Evolutionary conservation across 2,888 invertebrate species (phyloP), one percentile per base, ranked within the genome.

Genomic region (Ceramica pisi): DNA sequence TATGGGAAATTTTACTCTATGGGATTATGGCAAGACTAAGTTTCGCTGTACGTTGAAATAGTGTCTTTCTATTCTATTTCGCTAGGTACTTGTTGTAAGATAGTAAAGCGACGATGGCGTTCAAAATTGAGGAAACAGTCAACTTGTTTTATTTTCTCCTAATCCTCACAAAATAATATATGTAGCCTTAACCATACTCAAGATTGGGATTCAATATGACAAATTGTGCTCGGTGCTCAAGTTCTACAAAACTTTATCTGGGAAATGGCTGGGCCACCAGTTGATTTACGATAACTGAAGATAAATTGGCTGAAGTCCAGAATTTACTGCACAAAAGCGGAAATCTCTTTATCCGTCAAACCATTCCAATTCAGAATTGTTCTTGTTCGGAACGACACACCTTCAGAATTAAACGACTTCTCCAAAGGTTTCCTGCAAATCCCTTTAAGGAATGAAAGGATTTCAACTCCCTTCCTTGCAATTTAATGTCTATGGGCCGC

Each of bases 1-100:
- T 76, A 80, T 80, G 71, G 63, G 67, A 64, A 50, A 67, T 59
- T 46, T 61, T 62, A 63, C 46, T 57, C 31, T 59, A 64, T 68
- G n/a, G 46, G 61, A 67, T 71, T 71, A 64, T 67, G 38, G 44
- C 26, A 7, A 75, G 56, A 51, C 26, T n/a, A 67, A 23, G 31
- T 38, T 35, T 38, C 14, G 31, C 23, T 55, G 55, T n/a, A n/a
- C 31, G 56, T 67, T 46, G 26, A 46, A 56, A 46, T 76, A 44
- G 9, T 51, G 61, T 65, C 60, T 69, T 72, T 48, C 21, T 44
- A 46, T 73, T 50, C 31, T 12, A 7, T 41, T 3, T 1, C 12
- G 26, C n/a, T n/a, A n/a, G n/a, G n/a, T n/a, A n/a, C n/a, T n/a
- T 71, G 60, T 64, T 55, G 60, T 57, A 50, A 65, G 38, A 23